Evolutionary conservation across 64 coral and sea anemone genomes (phyloP), one percentile per base, ranked within the genome.

Genomic region (Porites australiensis): DNA sequence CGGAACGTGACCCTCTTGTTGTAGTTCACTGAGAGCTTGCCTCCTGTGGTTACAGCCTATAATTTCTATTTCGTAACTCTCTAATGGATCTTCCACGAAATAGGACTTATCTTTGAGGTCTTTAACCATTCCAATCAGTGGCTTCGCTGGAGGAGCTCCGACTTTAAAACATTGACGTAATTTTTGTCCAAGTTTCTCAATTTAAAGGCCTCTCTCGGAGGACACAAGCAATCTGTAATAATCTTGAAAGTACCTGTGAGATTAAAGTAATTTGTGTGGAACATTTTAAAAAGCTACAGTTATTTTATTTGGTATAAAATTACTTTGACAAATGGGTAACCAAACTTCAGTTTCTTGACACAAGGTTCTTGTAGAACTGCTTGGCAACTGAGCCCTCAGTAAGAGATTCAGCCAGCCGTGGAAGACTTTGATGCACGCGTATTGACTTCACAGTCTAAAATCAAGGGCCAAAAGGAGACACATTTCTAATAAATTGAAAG

Each of bases 41-140:
- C 67, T 6, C 53, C 84, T 87, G 60, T 87, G 84, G 45, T 87
- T 87, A 46, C 84, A 11, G 8, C 84, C 65, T 19, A 87, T 67
- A 13, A 87, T 66, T 46, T 87, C 68, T 50, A 87, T 49, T 68
- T 74, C 47, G 54, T 72, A 87, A 4, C 65, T 52, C 12, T 87
- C 84, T 67, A 87, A 14, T 23, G 11, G 18, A 49, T 52, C 53
- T 45, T 16, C 54, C 50, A 52, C 65, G 63, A 87, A 87, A 9
- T 87, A 64, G 16, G 15, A 10, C 52, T 64, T 11, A 20, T 14
- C 8, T 69, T 48, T 45, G 9, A 87, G 43, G 48, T 44, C 60
- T 71, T 72, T 67, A 13, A 87, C 63, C 8, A 87, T 51, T 21
- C 15, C 84, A 72, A 72, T 74, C 2, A 72, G 8, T n/a, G 67